Percentiles rank a stretch among this genome's conserved stretches.
Conservation (phyloP, 2,888 invertebrate genomes). For the Nycteola revayana region DNA sequence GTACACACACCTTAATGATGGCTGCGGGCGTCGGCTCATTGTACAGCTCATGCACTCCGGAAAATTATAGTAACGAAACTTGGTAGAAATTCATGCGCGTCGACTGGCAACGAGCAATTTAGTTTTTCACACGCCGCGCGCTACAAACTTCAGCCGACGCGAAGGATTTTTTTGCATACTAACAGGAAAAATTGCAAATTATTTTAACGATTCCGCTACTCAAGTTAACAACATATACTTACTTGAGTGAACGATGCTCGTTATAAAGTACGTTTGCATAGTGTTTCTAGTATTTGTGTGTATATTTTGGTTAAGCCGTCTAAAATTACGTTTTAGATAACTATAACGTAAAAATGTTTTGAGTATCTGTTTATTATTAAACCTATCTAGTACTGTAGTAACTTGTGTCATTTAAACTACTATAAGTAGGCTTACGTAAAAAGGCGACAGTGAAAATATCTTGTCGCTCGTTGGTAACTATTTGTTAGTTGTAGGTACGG, state of each 20-base stretch:
- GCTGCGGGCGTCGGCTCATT: slow-evolving; percentile 59
- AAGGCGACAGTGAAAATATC: too few species aligned
- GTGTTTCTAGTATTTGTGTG: too few species aligned
- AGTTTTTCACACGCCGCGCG: slow-evolving; percentile 32
- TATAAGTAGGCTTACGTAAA: too few species aligned
- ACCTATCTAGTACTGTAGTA: too few species aligned
- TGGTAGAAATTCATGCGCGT: slow-evolving; percentile 43
- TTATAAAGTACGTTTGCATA: slow-evolving; percentile 20
- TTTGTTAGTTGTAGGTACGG: too few species aligned
- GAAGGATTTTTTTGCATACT: slow-evolving; percentile 10
- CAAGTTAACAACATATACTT: slow-evolving; percentile 9
- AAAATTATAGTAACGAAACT: slow-evolving; percentile 69
- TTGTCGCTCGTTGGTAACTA: too few species aligned
- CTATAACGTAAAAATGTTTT: too few species aligned
- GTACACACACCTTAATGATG: slow-evolving; percentile 61
- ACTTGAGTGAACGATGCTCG: slow-evolving; percentile 16
- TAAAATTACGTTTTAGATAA: too few species aligned
- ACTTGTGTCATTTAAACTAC: too few species aligned
- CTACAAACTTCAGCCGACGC: slow-evolving; percentile 20
- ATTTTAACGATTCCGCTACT: slow-evolving; percentile 21
- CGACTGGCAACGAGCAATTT: slow-evolving; percentile 30
- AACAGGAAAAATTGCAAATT: slow-evolving; percentile 18
- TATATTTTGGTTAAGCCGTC: too few species aligned
- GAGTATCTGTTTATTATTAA: too few species aligned
- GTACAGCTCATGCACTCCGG: slow-evolving; percentile 55